Evolutionary conservation across 2,888 invertebrate genomes (phyloP).

Genomic region (Lydus trimaculatus): DNA sequence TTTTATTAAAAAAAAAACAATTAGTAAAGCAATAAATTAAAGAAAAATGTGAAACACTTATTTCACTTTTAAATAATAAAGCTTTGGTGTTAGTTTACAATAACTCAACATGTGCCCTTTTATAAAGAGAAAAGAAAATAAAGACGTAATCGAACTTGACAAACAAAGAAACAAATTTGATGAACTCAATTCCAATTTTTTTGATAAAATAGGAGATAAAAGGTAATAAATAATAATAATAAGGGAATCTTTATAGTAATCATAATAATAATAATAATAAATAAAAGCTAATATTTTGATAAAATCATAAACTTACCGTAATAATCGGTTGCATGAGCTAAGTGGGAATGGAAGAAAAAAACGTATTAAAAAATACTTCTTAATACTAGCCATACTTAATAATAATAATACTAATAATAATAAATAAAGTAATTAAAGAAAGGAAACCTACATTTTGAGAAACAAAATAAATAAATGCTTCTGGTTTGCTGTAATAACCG

Average conservation of each 20-base stretch:
- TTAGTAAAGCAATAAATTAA: slow-evolving; percentile 19
- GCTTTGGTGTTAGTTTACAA: slow-evolving; percentile 30
- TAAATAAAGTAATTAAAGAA: slow-evolving; percentile 15
- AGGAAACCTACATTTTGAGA: slow-evolving; percentile 33
- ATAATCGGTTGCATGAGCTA: slow-evolving; percentile 98
- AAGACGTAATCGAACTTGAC: background rate
- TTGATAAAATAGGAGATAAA: slow-evolving; percentile 12
- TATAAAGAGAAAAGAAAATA: slow-evolving; percentile 1
- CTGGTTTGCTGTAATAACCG: slow-evolving; percentile 2
- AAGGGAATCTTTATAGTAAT: background rate
- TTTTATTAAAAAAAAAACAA: background rate
- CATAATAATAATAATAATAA: slow-evolving; percentile 14
- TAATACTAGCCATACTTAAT: background rate
- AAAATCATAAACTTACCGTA: slow-evolving; percentile 95
- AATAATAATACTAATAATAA: slow-evolving; percentile 16
- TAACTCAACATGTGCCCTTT: slow-evolving; percentile 35
- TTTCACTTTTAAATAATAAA: slow-evolving; percentile 12
- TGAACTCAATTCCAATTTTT: background rate
- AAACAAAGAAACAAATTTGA: slow-evolving; percentile 13
- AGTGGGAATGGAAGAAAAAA: slow-evolving; percentile 58
- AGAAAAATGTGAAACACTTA: background rate
- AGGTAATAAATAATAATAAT: slow-evolving; percentile 5
- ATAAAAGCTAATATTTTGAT: slow-evolving; percentile 56
- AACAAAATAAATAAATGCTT: slow-evolving; percentile 10
- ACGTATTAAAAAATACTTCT: slow-evolving; percentile 38